phyloP scores from a whole-genome alignment of 2,888 invertebrate genomes.

The Andrena chrysosceles region DNA sequence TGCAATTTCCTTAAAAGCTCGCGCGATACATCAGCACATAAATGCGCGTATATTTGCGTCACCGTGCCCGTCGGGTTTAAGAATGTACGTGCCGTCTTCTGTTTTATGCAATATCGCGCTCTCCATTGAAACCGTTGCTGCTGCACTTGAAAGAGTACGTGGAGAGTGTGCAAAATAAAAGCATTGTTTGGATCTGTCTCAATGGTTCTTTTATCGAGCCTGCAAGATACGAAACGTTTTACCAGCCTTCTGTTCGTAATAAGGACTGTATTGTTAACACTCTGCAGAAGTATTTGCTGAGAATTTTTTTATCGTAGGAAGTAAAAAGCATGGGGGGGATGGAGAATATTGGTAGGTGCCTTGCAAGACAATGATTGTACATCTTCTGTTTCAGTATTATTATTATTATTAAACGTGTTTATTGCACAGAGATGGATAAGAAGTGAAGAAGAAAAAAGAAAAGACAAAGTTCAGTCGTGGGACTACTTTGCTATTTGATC shows the following conservation, averaged over 20 bases:
- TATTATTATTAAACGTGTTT: too few species aligned
- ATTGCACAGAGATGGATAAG: too few species aligned
- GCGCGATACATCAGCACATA: slow-evolving; percentile 45
- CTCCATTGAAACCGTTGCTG: slow-evolving; percentile 12
- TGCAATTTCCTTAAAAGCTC: slow-evolving; percentile 73
- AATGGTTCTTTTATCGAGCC: neutral
- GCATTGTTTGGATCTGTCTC: neutral
- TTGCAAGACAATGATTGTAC: too few species aligned
- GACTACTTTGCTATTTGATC: too few species aligned
- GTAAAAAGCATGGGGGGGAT: too few species aligned
- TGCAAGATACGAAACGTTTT: neutral
- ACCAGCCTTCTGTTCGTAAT: neutral
- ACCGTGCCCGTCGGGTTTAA: slow-evolving; percentile 25
- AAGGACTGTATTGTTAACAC: too few species aligned
- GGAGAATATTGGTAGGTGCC: too few species aligned
- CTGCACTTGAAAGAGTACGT: neutral
- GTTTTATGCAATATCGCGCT: slow-evolving; percentile 49
- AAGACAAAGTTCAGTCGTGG: too few species aligned
- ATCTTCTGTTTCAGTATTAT: too few species aligned
- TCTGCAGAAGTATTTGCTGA: too few species aligned
- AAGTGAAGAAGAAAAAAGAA: too few species aligned
- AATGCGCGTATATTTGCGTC: slow-evolving; percentile 46
- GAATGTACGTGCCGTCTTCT: slow-evolving; percentile 40
- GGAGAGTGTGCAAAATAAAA: neutral
- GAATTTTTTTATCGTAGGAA: too few species aligned